Conservation (phyloP, 2,797 vertebrate species). For the Agapornis canus region DNA sequence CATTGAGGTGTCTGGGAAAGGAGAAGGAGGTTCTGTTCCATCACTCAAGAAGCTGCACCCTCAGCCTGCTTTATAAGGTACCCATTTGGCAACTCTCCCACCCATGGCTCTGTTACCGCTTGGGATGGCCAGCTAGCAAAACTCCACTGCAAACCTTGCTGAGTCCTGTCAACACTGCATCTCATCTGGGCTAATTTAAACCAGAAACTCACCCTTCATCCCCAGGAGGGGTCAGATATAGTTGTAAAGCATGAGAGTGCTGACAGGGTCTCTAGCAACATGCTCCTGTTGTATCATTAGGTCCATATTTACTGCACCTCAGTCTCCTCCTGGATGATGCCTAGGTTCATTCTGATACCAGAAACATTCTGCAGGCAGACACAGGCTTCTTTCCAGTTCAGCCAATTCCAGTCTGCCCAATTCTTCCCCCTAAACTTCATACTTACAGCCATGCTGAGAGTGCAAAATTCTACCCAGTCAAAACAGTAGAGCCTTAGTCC, state of each 20-base stretch:
- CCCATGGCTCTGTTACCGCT: neutral
- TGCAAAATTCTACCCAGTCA: neutral
- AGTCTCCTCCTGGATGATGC: neutral
- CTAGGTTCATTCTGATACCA: neutral
- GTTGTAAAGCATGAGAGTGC: conserved; percentile 56
- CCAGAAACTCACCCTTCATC: conserved; percentile 51
- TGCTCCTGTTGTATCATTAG: conserved; percentile 40
- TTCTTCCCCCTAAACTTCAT: neutral
- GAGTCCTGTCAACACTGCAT: conserved; percentile 65
- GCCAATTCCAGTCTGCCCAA: neutral
- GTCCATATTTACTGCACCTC: conserved; percentile 17
- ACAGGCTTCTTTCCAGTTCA: neutral
- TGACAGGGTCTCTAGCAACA: conserved; percentile 59
- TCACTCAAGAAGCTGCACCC: neutral
- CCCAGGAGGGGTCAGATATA: conserved; percentile 51
- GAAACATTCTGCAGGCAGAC: neutral
- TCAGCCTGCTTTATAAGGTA: neutral
- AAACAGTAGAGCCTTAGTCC: neutral
- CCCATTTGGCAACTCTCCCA: neutral
- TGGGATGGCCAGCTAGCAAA: neutral
- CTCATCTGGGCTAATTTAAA: conserved; percentile 77
- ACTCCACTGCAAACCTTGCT: conserved; percentile 3
- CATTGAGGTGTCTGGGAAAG: neutral
- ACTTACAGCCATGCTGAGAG: neutral
- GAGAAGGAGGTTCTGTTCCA: neutral